phyloP scores from a whole-genome alignment of 2,888 invertebrate species.

The Gymnosoma rotundatum region DNA sequence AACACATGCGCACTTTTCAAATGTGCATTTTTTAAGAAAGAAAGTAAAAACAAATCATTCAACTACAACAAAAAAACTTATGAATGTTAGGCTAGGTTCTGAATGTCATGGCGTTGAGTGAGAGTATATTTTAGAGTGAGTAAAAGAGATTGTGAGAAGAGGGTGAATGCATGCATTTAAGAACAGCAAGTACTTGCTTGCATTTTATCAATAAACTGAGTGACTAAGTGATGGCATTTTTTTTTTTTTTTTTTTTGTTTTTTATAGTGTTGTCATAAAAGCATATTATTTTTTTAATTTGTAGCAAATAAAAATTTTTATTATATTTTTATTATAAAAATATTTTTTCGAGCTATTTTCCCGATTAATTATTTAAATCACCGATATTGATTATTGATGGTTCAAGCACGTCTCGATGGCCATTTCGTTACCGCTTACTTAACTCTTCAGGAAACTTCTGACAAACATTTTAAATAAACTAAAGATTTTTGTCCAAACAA shows the following conservation, averaged over 20 bases:
- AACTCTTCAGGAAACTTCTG: no score
- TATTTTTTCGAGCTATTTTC: no score
- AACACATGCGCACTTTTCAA: slow-evolving; percentile 62
- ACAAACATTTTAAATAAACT: no score
- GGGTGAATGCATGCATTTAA: slow-evolving; percentile 42
- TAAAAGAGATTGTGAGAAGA: slow-evolving; percentile 19
- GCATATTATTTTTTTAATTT: no score
- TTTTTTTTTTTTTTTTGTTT: neutral
- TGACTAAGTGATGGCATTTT: slow-evolving; percentile 67
- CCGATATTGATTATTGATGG: no score
- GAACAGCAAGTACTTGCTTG: slow-evolving; percentile 23
- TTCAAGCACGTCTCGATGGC: no score
- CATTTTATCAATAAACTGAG: slow-evolving; percentile 28
- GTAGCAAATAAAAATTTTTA: no score
- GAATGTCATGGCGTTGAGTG: slow-evolving; percentile 62
- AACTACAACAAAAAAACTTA: slow-evolving; percentile 23
- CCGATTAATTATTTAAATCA: no score
- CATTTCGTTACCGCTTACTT: no score
- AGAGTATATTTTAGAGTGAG: slow-evolving; percentile 13
- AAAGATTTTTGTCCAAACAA: no score
- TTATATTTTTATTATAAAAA: no score
- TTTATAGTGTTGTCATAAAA: neutral
- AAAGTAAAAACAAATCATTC: slow-evolving; percentile 28
- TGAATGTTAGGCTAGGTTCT: slow-evolving; percentile 70
- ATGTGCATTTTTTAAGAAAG: slow-evolving; percentile 53